Evolutionary conservation across 37 sponge, comb jelly and placozoan species (phyloP).

Genomic region (Eunapius fragilis): DNA sequence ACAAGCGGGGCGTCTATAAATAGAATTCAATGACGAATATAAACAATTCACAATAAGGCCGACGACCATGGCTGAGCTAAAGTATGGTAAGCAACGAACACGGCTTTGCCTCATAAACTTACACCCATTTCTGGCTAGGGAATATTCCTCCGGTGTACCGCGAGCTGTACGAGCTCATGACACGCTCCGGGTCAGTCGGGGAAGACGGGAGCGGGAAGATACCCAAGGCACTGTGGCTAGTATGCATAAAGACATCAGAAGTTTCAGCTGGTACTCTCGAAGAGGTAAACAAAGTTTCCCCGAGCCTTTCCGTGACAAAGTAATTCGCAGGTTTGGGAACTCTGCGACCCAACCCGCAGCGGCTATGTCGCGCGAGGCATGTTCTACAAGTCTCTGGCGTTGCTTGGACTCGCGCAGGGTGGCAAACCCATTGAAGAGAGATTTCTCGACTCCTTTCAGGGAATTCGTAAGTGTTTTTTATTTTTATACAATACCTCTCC

Average conservation of each 20-base stretch:
- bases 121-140: conserved; percentile 26
- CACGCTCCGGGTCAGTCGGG: neutral
- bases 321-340: conserved; percentile 65
- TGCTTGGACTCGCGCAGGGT: conserved; percentile 71
- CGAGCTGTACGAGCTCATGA: conserved; percentile 58
- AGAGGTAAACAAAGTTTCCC: conserved; percentile 21
- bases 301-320: neutral
- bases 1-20: neutral
- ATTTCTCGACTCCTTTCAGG: conserved; percentile 36
- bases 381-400: conserved; percentile 76
- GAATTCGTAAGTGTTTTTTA: conserved; percentile 22
- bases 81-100: neutral
- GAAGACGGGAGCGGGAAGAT: conserved; percentile 28
- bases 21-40: neutral
- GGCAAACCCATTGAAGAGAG: conserved; percentile 79
- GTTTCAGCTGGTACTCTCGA: conserved; percentile 26
- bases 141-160: conserved; percentile 71
- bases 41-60: neutral
- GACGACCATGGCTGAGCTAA: neutral
- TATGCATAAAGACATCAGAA: conserved; percentile 26
- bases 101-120: neutral
- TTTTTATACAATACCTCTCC: neutral
- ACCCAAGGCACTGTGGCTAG: conserved; percentile 45
- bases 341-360: conserved; percentile 40
- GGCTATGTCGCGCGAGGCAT: conserved; percentile 60